Evolutionary conservation across 2,888 invertebrate species (phyloP).

Genomic region (Xestia sexstrigata): DNA sequence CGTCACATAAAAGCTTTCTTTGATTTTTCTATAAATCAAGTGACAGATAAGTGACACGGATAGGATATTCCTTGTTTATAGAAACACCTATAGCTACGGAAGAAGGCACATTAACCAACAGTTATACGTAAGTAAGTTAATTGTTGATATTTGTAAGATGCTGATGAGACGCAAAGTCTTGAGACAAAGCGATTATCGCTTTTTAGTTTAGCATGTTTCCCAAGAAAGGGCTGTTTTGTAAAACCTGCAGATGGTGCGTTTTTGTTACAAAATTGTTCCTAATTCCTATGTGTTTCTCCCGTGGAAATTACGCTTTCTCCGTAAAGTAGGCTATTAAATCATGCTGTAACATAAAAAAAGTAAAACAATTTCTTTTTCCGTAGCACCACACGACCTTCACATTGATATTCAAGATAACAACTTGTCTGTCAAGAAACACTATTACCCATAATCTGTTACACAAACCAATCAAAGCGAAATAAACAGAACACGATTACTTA

Average conservation of each 20-base stretch:
- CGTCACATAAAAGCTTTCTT: no score
- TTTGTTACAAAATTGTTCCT: background rate
- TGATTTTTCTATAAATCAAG: no score
- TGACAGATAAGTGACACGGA: no score
- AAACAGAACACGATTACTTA: conserved; percentile 57
- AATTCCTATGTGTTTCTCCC: background rate
- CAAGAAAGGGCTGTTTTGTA: background rate
- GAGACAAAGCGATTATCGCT: background rate
- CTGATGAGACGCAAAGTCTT: background rate
- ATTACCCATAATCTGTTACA: conserved; percentile 35
- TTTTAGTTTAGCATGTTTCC: background rate
- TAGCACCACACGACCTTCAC: background rate
- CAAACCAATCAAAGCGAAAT: conserved; percentile 54
- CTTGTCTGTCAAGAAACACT: conserved; percentile 22
- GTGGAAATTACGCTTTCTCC: no score
- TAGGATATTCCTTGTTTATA: no score
- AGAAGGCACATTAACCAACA: no score
- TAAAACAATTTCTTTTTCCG: background rate
- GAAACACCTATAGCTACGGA: no score
- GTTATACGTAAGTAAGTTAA: no score
- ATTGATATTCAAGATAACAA: conserved; percentile 16
- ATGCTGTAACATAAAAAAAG: background rate
- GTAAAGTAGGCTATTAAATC: no score
- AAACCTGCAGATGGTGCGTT: background rate
- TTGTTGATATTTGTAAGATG: background rate